Percentiles rank a stretch among this genome's conserved stretches.
Evolutionary conservation across 2,888 invertebrate species (phyloP).

Genomic region (Caenorhabditis becei): DNA sequence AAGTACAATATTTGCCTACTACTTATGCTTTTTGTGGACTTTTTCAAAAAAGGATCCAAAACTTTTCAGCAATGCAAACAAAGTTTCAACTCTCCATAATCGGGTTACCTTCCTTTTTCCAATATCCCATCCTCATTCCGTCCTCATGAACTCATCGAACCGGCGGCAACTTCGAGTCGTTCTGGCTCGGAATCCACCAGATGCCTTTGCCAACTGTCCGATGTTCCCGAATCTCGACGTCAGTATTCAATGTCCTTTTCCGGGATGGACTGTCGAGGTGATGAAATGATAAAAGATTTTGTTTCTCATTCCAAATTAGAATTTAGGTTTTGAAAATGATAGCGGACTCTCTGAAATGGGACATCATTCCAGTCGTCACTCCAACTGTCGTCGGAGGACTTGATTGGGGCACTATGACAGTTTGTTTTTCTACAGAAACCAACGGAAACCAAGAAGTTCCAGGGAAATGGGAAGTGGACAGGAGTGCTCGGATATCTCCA

Average conservation of each 20-base stretch:
- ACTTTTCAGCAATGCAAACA: conserved; percentile 6
- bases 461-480: conserved; percentile 63
- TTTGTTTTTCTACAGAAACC: neutral
- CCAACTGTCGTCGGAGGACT: conserved; percentile 58
- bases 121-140: conserved; percentile 14
- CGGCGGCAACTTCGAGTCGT: conserved; percentile 67
- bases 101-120: conserved; percentile 7
- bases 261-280: conserved; percentile 74
- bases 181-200: conserved; percentile 74
- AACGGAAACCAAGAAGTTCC: too few species aligned
- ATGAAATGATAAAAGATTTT: neutral
- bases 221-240: conserved; percentile 70
- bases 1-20: too few species aligned
- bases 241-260: conserved; percentile 72
- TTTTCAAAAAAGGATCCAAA: neutral
- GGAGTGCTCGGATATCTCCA: conserved; percentile 74
- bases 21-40: too few species aligned
- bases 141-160: conserved; percentile 20
- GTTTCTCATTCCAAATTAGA: neutral
- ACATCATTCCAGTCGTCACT: conserved; percentile 55
- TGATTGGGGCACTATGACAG: conserved; percentile 66
- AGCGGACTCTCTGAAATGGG: conserved; percentile 51
- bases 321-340: conserved; percentile 63
- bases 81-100: neutral
- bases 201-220: conserved; percentile 71